These are phyloP conservation scores for Conus ventricosus DNA, from an alignment of 1,140 invertebrate genomes.

Conservation along the genomic window DNA sequence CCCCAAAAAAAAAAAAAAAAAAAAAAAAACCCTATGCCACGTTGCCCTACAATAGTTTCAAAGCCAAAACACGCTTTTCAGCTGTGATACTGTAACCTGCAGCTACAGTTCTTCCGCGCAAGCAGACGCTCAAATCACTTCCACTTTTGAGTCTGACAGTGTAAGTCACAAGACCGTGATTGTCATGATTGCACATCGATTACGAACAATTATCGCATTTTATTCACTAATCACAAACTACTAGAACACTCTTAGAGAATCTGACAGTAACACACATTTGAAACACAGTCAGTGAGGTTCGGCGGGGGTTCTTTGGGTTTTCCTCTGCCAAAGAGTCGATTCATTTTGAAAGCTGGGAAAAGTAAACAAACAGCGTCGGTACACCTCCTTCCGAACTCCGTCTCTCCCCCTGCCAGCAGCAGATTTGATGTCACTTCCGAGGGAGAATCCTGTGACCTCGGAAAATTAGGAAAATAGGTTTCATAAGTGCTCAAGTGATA, in stretches of 20 bases:
- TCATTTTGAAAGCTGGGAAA: conserved; percentile 83
- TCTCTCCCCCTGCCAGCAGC: conserved; percentile 9
- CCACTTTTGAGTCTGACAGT: too few relatives aligned
- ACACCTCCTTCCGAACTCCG: conserved; percentile 39
- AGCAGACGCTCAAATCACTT: too few relatives aligned
- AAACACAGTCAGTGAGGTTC: conserved; percentile 93
- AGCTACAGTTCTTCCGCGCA: too few relatives aligned
- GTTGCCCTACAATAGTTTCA: too few relatives aligned
- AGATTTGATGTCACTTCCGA: conserved; percentile 31
- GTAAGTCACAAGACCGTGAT: too few relatives aligned
- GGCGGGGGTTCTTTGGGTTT: conserved; percentile 96
- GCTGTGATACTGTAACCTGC: too few relatives aligned
- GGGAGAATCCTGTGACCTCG: conserved; percentile 13
- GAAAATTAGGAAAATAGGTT: conserved; percentile 22
- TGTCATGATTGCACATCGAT: too few relatives aligned
- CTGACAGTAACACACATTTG: conserved; percentile 83
- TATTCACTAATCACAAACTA: background rate
- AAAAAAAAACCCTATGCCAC: too few relatives aligned
- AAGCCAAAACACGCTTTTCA: too few relatives aligned
- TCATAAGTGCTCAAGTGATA: background rate
- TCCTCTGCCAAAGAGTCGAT: conserved; percentile 95
- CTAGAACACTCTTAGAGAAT: background rate
- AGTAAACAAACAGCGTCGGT: conserved; percentile 41
- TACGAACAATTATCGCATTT: too few relatives aligned
- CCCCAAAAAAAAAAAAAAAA: too few relatives aligned